A percentile compares a stretch with the other conserved stretches of the same genome.
Conservation (phyloP, 2,888 invertebrate species). For the Lasioglossum malachurum region DNA sequence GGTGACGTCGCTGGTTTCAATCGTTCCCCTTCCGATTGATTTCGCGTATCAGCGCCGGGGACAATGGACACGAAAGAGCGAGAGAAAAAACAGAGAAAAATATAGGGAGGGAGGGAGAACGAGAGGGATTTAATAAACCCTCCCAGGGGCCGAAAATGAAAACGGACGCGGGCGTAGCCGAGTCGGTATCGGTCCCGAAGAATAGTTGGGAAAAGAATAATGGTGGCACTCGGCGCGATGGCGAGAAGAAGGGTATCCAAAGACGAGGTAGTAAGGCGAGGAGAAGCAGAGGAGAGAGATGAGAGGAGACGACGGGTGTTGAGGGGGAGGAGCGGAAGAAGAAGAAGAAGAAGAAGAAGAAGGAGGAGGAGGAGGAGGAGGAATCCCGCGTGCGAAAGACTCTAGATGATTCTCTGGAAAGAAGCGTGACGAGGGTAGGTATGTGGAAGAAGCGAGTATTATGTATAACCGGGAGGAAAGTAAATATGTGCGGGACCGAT, state of each 20-base stretch:
- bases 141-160: slow-evolving; percentile 39
- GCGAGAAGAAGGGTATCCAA: slow-evolving; percentile 18
- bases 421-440: slow-evolving; percentile 71
- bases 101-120: neutral
- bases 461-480: slow-evolving; percentile 67
- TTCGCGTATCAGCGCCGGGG: slow-evolving; percentile 7
- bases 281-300: neutral
- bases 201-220: slow-evolving; percentile 50
- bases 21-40: slow-evolving; percentile 27
- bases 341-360: neutral
- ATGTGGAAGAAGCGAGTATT: slow-evolving; percentile 69
- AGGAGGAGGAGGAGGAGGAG: slow-evolving; percentile 18
- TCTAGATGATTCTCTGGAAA: slow-evolving; percentile 69
- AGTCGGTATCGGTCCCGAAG: slow-evolving; percentile 41
- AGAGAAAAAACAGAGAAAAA: neutral
- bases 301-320: neutral
- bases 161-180: slow-evolving; percentile 38
- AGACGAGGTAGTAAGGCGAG: neutral
- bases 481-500: slow-evolving; percentile 64
- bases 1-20: neutral
- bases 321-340: neutral
- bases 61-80: neutral
- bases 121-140: slow-evolving; percentile 51
- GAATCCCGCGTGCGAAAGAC: slow-evolving; percentile 72
- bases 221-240: slow-evolving; percentile 49